Base-by-base conservation (phyloP, 2,797 vertebrate species). In the Acanthurus tractus region DNA sequence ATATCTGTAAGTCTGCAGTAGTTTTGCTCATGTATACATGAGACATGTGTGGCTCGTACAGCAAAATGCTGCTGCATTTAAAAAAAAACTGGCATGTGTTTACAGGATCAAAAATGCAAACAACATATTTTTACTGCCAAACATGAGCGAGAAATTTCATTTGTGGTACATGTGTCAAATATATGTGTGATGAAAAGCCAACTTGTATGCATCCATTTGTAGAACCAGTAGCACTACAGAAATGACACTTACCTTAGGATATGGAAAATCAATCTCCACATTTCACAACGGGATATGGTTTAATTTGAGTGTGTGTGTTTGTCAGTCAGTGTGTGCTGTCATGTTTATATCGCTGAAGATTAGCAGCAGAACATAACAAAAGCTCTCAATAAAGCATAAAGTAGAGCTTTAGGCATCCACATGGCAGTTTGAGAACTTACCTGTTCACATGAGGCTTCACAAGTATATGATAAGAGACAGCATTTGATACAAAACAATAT, bases 191-290 rank as follows among this genome's bases (percentile, higher is more conserved):
- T 62, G 22, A 79, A 67, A 79, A 72, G 29, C 22, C 25, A 61
- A 38, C 44, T 53, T 70, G n/a, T 69, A 49, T 57, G 55, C 56
- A 75, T 78, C 71, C 38, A 49, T 66, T 74, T 66, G 56, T 62
- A 63, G 64, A 80, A 64, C 13, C 63, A 72, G 7, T 17, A 70
- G 17, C n/a, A 67, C 4, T 44, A 56, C 56, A 46, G 50, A 82
- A 82, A 83, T 74, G 68, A 68, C 84, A 95, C 94, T 92, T 94
- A 95, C 94, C 94, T 94, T 87, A 42, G 62, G 18, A 50, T 64
- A 85, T 69, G 53, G 55, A 57, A 56, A 88, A 76, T 78, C 52
- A 54, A 42, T 72, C 46, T 83, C 38, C 54, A 54, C 40, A 65
- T 73, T 53, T 40, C 23, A 4, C 55, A 46, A 68, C 65, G 10